phyloP scores from a whole-genome alignment of 2,113 vertebrate species.

The Nothoprocta perdicaria region DNA sequence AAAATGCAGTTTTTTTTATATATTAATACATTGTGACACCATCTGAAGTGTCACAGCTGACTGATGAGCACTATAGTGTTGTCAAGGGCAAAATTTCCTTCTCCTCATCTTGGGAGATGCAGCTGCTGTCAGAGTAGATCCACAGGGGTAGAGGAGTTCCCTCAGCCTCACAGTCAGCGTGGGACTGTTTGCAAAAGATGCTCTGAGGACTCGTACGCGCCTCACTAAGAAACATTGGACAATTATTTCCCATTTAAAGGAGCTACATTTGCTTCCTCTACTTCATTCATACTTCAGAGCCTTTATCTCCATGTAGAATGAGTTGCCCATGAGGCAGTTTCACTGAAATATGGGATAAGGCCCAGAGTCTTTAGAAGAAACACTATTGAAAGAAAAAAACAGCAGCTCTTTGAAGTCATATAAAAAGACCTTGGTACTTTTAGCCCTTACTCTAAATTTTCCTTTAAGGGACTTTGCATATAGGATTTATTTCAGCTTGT shows the following conservation, averaged over 20 bases:
- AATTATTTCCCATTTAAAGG: neutral
- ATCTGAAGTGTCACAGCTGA: accelerated
- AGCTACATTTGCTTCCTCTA: neutral
- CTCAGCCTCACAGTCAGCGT: neutral
- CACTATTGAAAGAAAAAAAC: neutral
- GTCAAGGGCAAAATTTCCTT: neutral
- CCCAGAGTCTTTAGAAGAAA: neutral
- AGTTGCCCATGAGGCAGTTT: neutral
- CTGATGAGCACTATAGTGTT: too few species aligned
- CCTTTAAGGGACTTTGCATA: neutral
- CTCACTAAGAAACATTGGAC: neutral
- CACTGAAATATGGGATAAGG: neutral
- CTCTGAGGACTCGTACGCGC: neutral
- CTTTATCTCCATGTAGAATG: neutral
- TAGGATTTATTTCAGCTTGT: neutral
- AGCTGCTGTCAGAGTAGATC: accelerated
- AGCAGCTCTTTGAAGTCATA: neutral
- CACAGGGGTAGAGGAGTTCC: neutral
- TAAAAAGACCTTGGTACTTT: neutral
- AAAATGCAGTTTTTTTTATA: neutral
- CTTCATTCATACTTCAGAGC: neutral
- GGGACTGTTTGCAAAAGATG: too few species aligned
- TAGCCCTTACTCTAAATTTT: accelerated
- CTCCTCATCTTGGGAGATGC: accelerated
- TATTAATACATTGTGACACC: accelerated